Evolutionary conservation across 2,797 vertebrate genomes (phyloP).

Genomic region (Prionace glauca): DNA sequence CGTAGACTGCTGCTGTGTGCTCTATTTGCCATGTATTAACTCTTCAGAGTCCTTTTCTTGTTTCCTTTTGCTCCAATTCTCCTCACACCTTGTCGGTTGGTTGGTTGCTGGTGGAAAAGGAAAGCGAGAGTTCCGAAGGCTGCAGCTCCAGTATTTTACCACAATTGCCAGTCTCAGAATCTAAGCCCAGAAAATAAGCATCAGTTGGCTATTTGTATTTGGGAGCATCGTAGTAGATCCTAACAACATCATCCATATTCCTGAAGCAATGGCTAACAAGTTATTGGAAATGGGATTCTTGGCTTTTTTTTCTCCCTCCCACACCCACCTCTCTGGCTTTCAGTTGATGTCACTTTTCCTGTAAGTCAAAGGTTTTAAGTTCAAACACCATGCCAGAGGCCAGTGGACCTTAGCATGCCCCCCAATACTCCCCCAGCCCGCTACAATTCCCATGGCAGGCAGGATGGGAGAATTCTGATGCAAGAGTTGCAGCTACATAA

Average conservation of each 20-base stretch:
- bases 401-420: too few relatives aligned
- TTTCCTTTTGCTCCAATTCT: neutral
- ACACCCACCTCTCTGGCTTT: too few relatives aligned
- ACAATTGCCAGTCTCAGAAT: conserved; percentile 45
- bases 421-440: too few relatives aligned
- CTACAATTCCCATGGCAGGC: too few relatives aligned
- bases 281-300: neutral
- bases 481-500: neutral
- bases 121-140: conserved; percentile 43
- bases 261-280: neutral
- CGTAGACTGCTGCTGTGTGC: neutral
- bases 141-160: conserved; percentile 42
- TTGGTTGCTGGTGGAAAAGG: conserved; percentile 39
- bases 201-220: neutral
- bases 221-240: neutral
- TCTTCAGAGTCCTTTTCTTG: neutral
- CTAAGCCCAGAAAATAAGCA: conserved; percentile 46
- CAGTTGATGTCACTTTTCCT: neutral
- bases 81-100: neutral
- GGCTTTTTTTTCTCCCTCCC: neutral
- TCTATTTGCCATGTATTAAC: conserved; percentile 15
- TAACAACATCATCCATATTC: neutral
- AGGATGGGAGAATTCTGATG: too few relatives aligned
- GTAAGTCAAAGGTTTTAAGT: neutral
- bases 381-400: neutral